Percentiles rank a stretch among this genome's conserved stretches.
Evolutionary conservation across 2,888 invertebrate genomes (phyloP).

Genomic region (Rotaria magnacalcarata): DNA sequence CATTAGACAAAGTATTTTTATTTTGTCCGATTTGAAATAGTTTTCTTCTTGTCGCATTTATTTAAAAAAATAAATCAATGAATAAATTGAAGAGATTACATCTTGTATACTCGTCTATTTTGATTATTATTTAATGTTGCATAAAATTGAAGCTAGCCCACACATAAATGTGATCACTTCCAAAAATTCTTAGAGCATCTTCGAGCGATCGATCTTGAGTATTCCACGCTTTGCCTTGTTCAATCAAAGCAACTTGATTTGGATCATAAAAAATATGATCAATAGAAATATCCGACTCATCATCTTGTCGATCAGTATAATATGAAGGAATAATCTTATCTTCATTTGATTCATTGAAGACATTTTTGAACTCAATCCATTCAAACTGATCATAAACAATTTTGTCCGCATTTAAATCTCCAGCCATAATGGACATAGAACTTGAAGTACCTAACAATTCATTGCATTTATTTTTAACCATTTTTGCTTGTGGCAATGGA

Average conservation of each 20-base stretch:
- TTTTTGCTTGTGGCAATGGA: neutral
- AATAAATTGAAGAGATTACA: no score
- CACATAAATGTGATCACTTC: neutral
- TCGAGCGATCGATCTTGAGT: neutral
- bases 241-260: neutral
- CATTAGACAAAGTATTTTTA: no score
- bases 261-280: neutral
- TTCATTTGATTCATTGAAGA: neutral
- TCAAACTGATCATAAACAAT: neutral
- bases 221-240: neutral
- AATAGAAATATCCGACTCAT: neutral
- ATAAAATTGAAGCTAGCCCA: neutral
- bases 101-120: no score
- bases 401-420: neutral
- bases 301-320: neutral
- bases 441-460: neutral
- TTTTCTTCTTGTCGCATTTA: no score
- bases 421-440: neutral
- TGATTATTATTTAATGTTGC: no score
- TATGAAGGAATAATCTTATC: neutral
- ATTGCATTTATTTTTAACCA: neutral
- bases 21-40: no score
- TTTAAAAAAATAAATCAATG: no score
- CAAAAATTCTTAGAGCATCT: neutral
- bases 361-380: neutral